These are phyloP conservation scores for Oscheius sp. DNA, from an alignment of 2,888 invertebrate species.

Conservation along the genomic window DNA sequence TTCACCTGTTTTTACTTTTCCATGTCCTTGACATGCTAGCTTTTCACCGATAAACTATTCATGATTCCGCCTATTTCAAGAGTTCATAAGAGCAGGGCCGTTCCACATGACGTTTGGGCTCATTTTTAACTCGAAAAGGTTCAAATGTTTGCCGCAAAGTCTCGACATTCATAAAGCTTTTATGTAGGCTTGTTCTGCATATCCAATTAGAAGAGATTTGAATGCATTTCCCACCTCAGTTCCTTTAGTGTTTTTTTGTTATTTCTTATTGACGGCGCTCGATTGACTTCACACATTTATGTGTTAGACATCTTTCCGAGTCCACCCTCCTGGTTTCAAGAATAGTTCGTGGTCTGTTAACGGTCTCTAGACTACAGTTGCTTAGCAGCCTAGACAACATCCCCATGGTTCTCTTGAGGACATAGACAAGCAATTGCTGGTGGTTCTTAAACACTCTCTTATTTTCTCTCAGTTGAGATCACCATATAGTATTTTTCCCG, in stretches of 20 bases:
- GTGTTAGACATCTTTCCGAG: too few relatives aligned
- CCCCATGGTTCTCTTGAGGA: neutral
- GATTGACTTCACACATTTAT: neutral
- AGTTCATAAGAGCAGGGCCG: too few relatives aligned
- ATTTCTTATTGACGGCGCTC: neutral
- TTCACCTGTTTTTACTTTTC: too few relatives aligned
- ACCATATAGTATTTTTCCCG: constrained; percentile 11
- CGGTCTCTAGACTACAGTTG: constrained; percentile 1
- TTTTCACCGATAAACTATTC: too few relatives aligned
- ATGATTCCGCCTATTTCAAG: too few relatives aligned
- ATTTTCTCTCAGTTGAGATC: neutral
- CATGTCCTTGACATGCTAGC: too few relatives aligned
- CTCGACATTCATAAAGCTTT: constrained; percentile 30
- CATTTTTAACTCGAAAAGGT: constrained; percentile 19
- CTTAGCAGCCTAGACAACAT: neutral
- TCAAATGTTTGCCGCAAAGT: neutral
- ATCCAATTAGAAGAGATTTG: constrained; percentile 12
- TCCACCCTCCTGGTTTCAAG: too few relatives aligned
- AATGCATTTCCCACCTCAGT: constrained; percentile 3
- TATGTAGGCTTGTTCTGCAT: constrained; percentile 33
- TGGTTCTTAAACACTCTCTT: constrained; percentile 15
- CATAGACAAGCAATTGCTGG: neutral
- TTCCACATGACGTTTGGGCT: constrained; percentile 12
- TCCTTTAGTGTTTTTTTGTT: neutral
- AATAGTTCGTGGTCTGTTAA: too few relatives aligned